These are phyloP conservation scores for Masticophis lateralis DNA, from an alignment of 2,797 vertebrate genomes.

Conservation along the genomic window DNA sequence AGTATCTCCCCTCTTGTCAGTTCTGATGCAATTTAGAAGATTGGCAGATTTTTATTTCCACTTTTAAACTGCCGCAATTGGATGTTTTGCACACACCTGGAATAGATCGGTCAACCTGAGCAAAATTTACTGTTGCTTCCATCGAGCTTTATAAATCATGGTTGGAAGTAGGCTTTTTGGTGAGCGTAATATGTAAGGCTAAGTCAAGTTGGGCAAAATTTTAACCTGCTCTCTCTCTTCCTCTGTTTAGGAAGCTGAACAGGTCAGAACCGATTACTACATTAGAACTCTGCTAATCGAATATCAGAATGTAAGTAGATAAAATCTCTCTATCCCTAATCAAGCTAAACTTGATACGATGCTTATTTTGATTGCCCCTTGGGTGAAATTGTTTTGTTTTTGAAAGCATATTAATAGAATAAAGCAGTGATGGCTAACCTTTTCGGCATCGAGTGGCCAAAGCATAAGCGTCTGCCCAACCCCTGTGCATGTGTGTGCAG, in stretches of 20 bases:
- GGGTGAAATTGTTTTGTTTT: background rate
- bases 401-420: background rate
- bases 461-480: too few relatives aligned
- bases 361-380: background rate
- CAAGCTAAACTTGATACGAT: background rate
- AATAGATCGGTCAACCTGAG: background rate
- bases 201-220: background rate
- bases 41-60: background rate
- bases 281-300: slow-evolving; percentile 88
- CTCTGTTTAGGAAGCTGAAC: slow-evolving; percentile 82
- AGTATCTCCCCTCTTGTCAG: background rate
- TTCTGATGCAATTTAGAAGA: background rate
- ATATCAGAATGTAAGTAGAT: slow-evolving; percentile 85
- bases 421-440: too few relatives aligned
- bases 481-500: too few relatives aligned
- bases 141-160: background rate
- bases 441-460: too few relatives aligned
- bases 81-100: background rate
- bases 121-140: background rate
- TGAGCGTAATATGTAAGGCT: background rate
- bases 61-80: background rate
- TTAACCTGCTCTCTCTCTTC: background rate
- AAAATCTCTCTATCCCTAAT: background rate
- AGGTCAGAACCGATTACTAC: slow-evolving; percentile 89
- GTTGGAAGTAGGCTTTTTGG: background rate